A percentile compares a stretch with the other conserved stretches of the same genome.
phyloP scores from a whole-genome alignment of 2,113 vertebrate species.

The Cathartes aura region DNA sequence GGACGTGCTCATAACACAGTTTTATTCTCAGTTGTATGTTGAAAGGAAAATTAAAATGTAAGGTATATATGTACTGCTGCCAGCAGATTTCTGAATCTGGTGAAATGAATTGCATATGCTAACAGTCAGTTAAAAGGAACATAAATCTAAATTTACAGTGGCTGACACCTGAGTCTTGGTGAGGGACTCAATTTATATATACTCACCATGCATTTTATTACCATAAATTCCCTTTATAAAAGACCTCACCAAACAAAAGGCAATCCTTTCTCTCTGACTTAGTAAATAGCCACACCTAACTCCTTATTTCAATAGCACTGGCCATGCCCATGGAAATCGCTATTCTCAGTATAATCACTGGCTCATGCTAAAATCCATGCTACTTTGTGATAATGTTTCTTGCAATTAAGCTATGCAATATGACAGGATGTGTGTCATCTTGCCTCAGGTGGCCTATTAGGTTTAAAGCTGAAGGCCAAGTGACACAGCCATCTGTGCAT shows the following conservation, averaged over 20 bases:
- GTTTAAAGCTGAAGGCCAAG: constrained; percentile 30
- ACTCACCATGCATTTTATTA: background rate
- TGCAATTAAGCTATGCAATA: background rate
- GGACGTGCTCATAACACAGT: background rate
- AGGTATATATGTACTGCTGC: background rate
- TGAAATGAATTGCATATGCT: background rate
- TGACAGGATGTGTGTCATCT: background rate
- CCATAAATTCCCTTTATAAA: background rate
- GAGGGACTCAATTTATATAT: background rate
- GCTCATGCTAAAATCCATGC: background rate
- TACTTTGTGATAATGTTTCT: background rate
- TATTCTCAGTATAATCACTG: background rate
- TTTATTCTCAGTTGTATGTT: background rate
- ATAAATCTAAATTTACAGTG: constrained; percentile 43
- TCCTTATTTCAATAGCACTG: background rate
- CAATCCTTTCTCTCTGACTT: background rate
- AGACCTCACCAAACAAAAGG: background rate
- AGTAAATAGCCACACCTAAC: background rate
- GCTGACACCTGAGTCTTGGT: background rate
- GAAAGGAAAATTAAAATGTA: constrained; percentile 1
- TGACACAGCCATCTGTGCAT: background rate
- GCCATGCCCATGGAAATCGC: background rate
- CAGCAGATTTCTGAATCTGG: background rate
- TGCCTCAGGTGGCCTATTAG: constrained; percentile 6
- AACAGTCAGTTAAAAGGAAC: background rate